phyloP scores from a whole-genome alignment of 1,140 invertebrate species.

The Monochamus saltuarius region DNA sequence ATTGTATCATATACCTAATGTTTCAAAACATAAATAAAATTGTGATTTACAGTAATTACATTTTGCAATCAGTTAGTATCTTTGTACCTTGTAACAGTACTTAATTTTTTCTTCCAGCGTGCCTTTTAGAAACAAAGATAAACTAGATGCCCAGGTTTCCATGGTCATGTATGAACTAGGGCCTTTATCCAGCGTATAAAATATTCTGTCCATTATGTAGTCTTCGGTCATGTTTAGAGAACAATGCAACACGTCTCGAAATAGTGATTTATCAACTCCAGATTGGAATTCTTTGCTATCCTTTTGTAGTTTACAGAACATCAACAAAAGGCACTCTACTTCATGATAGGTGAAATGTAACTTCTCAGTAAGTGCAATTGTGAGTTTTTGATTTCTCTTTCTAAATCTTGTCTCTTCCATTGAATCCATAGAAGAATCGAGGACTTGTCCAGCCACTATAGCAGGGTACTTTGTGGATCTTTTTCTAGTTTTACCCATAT shows the following conservation, averaged over 20 bases:
- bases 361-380: slow-evolving; percentile 50
- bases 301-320: slow-evolving; percentile 52
- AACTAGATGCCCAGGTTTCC: slow-evolving; percentile 66
- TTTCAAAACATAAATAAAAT: not conserved
- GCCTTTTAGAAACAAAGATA: slow-evolving; percentile 69
- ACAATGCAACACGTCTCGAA: slow-evolving; percentile 70
- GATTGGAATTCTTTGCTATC: slow-evolving; percentile 47
- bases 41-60: too few species aligned
- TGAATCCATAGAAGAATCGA: slow-evolving; percentile 56
- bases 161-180: slow-evolving; percentile 61
- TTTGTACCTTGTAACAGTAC: slow-evolving; percentile 66
- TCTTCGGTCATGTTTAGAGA: slow-evolving; percentile 74
- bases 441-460: slow-evolving; percentile 33
- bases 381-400: slow-evolving; percentile 56
- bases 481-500: too few species aligned
- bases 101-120: slow-evolving; percentile 64
- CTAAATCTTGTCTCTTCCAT: slow-evolving; percentile 60
- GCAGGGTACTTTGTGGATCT: too few species aligned
- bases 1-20: slow-evolving; percentile 67
- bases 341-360: slow-evolving; percentile 55
- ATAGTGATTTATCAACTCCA: slow-evolving; percentile 57
- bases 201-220: slow-evolving; percentile 62
- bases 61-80: slow-evolving; percentile 7
- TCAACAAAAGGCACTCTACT: slow-evolving; percentile 52
- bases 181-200: slow-evolving; percentile 59